Evolutionary conservation across 2,888 invertebrate genomes (phyloP), one percentile per base, ranked within the genome.

Genomic region (Isoperla grammatica): DNA sequence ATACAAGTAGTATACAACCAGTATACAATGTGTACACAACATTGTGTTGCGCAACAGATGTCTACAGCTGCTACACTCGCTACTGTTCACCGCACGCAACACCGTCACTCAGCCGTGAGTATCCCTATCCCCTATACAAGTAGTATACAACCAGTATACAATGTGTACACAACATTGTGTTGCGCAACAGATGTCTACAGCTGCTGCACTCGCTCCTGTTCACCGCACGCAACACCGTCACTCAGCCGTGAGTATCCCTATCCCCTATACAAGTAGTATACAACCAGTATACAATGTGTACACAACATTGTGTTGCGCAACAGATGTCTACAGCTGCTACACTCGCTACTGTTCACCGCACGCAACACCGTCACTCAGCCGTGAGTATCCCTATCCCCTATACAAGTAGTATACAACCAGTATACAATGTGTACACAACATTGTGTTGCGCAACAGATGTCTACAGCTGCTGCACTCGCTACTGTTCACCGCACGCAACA

Each of bases 11-110:
- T n/a, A n/a, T n/a, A n/a, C n/a, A n/a, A n/a, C n/a, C n/a, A n/a
- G n/a, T n/a, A n/a, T n/a, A n/a, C n/a, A n/a, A n/a, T n/a, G n/a
- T n/a, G n/a, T n/a, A n/a, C n/a, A n/a, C 59, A 71, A 79, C 68
- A 87, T 95, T 61, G 81, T 91, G 58, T 74, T 95, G 59, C 79
- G 95, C 59, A 96, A 96, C 74, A 86, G 90, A 67, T 92, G 93
- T 70, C 81, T 96, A 23, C 83, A 84, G 65, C 79, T 94, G 13
- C 73, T 94, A 42, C 91, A 92, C 68, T 84, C 86, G 0, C 73
- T 94, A 61, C 75, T 94, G n/a, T 91, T 90, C 69, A 88, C 87
- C 4, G 81, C 82, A 1, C 78, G 87, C 63, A 89, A 88, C 71
- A 77, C 83, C 1, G 83, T 87, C 35, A 79, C 79, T 67, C 70